phyloP scores from a whole-genome alignment of 2,113 vertebrate species.

The Sialia sialis region DNA sequence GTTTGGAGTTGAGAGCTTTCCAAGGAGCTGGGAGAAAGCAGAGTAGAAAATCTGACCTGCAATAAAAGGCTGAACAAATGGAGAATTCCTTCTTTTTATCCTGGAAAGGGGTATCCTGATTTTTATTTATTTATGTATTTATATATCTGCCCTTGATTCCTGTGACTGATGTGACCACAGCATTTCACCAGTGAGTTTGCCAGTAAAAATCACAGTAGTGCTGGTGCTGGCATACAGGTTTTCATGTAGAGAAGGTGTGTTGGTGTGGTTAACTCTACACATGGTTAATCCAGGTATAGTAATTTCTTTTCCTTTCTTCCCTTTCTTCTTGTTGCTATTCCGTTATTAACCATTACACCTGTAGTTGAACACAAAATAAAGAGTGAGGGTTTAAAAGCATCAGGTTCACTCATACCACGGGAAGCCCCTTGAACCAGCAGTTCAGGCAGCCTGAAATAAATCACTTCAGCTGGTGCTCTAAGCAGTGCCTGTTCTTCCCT shows the following conservation, averaged over 20 bases:
- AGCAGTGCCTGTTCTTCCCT: background rate
- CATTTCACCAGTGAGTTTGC: background rate
- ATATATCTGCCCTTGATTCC: background rate
- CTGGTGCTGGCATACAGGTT: background rate
- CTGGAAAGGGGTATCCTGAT: accelerated
- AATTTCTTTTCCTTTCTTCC: background rate
- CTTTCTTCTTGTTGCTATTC: background rate
- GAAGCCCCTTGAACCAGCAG: background rate
- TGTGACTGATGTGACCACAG: background rate
- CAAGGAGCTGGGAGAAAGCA: background rate
- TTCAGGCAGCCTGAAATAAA: background rate
- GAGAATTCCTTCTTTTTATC: background rate
- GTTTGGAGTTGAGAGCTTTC: background rate
- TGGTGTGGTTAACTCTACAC: background rate
- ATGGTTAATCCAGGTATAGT: accelerated
- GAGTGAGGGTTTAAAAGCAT: background rate
- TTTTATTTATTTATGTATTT: background rate
- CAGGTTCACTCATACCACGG: background rate
- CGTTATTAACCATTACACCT: background rate
- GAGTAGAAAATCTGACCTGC: background rate
- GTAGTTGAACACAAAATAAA: background rate
- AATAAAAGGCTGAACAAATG: background rate
- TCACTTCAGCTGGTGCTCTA: background rate
- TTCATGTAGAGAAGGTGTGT: background rate
- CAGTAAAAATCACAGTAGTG: background rate